Evolutionary conservation across 2,113 vertebrate species (phyloP), one percentile per base, ranked within the genome.

Genomic region (Periophthalmodon schlosseri): DNA sequence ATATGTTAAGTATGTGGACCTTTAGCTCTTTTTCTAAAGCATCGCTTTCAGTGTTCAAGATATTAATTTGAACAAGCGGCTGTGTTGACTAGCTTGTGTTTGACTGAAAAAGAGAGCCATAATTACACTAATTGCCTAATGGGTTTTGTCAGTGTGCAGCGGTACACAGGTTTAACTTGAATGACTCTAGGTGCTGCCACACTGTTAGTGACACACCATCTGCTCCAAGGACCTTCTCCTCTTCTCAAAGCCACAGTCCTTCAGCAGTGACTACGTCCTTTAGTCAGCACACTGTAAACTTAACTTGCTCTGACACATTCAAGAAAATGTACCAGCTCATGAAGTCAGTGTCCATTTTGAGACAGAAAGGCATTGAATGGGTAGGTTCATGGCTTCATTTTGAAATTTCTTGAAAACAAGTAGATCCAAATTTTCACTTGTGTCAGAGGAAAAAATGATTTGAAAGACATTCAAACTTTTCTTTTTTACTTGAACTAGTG

Each of bases 101-200:
- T 47, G n/a, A 50, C 47, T 56, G 57, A 58, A 63, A 72, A 36
- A 46, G 15, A 52, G 54, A 56, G 49, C 16, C 21, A 20, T 74
- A 34, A 50, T 75, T 46, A 16, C 36, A 56, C 4, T 72, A 68
- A 57, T 57, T 49, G 21, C 44, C 21, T 64, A 12, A 66, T 70
- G 60, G 23, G 12, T 69, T 75, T 67, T 76, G 23, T 61, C 23
- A 66, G 28, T 70, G 18, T 56, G 58, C 3, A 34, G 21, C 52
- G 5, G 39, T 28, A 11, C 52, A 67, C 46, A 74, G 23, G 34
- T 3, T 68, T 49, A 2, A 14, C 36, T 68, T 5, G 20, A 21
- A 50, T 69, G 4, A 68, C 36, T 44, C 47, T 72, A 44, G 1
- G 12, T 78, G 75, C 56, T 65, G 60, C 67, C 46, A 71, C 60